Evolutionary conservation across 2,113 vertebrate species (phyloP).

Genomic region (Recurvirostra avosetta): DNA sequence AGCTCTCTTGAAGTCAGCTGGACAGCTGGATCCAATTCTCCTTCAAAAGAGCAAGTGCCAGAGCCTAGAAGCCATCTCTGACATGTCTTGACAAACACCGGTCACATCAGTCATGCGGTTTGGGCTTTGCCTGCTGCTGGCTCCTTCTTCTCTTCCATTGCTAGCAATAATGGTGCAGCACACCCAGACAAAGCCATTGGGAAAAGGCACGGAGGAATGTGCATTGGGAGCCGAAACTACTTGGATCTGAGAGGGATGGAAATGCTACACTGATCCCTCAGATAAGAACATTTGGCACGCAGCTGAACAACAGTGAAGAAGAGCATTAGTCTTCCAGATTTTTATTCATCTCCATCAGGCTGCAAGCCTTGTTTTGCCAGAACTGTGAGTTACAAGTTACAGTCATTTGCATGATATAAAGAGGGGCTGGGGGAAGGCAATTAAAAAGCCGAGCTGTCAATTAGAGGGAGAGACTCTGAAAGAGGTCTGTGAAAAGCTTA

Average conservation of each 20-base stretch:
- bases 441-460: neutral
- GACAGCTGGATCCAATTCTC: neutral
- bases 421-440: neutral
- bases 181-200: neutral
- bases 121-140: neutral
- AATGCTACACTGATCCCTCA: neutral
- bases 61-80: neutral
- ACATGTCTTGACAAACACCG: neutral
- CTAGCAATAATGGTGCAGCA: neutral
- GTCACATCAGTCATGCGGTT: fast-evolving
- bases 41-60: neutral
- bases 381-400: neutral
- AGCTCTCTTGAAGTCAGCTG: neutral
- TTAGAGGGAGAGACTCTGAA: neutral
- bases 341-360: conserved; percentile 1
- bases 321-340: conserved; percentile 3
- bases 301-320: neutral
- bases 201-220: neutral
- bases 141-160: neutral
- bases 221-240: neutral
- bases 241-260: neutral
- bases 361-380: neutral
- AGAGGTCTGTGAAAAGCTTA: neutral
- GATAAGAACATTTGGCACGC: neutral
- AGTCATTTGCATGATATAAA: neutral